Base-by-base conservation (phyloP, 2,797 vertebrate genomes). In the Malacoraja senta region DNA sequence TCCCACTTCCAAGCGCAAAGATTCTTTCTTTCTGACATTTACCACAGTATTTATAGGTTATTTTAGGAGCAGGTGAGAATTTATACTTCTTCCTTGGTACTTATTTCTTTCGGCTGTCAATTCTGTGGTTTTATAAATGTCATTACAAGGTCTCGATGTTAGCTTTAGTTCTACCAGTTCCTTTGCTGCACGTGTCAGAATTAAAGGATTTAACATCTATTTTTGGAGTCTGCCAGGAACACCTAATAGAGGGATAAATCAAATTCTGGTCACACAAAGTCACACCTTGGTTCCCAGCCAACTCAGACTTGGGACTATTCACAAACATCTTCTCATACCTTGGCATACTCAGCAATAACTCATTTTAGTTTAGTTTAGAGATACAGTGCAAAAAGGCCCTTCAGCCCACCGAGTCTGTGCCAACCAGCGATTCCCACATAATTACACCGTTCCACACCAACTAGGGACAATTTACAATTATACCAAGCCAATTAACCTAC, bases 21-120 rank as follows among this genome's bases (percentile, higher is more conserved):
- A 19, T 88, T 88, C n/a, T 68, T 68, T 68, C 8, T 38, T 35
- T 68, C 84, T 68, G 84, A 88, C n/a, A 68, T 88, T 65, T 88
- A 35, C 63, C 63, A 24, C 15, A 35, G n/a, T 68, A 35, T 88
- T 88, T 88, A 68, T 88, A 35, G 21, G 35, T n/a, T 35, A 32
- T 65, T 63, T 61, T 84, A n/a, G 26, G n/a, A 88, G 10, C 7
- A 1, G 32, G 19, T 63, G 35, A 68, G 32, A 68, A 88, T 24
- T 21, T 88, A 68, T 19, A 3, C 63, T 35, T 68, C 17, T 35
- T 88, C 84, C n/a, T 35, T 68, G n/a, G 17, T 68, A 68, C n/a
- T 35, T 68, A 65, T 1, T 68, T 68, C n/a, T 88, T 68, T 35
- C 1, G 4, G 84, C 61, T 68, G 84, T 88, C 84, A 88, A 12